A percentile compares a stretch with the other conserved stretches of the same genome.
phyloP scores from a whole-genome alignment of 2,113 vertebrate species.

The Perca flavescens region DNA sequence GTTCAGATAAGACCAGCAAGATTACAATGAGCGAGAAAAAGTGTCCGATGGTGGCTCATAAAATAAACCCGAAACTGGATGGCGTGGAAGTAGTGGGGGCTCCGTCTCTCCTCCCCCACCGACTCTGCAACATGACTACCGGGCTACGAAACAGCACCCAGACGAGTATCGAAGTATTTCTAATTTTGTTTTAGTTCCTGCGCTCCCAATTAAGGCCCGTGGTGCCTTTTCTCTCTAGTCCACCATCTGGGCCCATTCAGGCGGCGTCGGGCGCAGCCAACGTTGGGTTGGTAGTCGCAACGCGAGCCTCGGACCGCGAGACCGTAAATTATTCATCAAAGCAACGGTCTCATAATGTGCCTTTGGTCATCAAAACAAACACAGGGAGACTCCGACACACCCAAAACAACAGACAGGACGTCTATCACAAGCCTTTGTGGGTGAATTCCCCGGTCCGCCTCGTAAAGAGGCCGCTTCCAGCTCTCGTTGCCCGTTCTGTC shows the following conservation, averaged over 20 bases:
- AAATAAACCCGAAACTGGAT: conserved; percentile 51
- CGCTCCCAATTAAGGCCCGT: conserved; percentile 1
- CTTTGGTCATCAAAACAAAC: conserved; percentile 56
- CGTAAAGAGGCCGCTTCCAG: conserved; percentile 47
- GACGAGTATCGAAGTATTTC: background rate
- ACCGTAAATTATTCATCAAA: conserved; percentile 78
- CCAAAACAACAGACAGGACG: background rate
- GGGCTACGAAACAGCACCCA: conserved; percentile 32
- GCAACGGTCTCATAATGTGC: conserved; percentile 69
- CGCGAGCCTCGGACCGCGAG: conserved; percentile 50
- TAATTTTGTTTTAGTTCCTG: background rate
- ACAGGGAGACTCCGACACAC: background rate
- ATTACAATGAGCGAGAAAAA: conserved; percentile 1
- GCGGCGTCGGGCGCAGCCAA: conserved; percentile 62
- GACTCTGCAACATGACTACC: conserved; percentile 84
- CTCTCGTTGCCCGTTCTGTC: conserved; percentile 32
- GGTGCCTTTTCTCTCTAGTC: conserved; percentile 71
- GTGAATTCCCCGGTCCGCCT: conserved; percentile 29
- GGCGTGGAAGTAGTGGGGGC: conserved; percentile 45
- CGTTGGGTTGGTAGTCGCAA: conserved; percentile 41
- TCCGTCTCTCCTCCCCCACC: conserved; percentile 80
- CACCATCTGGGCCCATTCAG: conserved; percentile 80
- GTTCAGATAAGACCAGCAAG: background rate
- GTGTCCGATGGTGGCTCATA: conserved; percentile 38
- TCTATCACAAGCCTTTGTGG: background rate